Percentiles rank a stretch among this genome's conserved stretches.
Evolutionary conservation across 2,113 vertebrate genomes (phyloP).

Genomic region (Willisornis vidua): DNA sequence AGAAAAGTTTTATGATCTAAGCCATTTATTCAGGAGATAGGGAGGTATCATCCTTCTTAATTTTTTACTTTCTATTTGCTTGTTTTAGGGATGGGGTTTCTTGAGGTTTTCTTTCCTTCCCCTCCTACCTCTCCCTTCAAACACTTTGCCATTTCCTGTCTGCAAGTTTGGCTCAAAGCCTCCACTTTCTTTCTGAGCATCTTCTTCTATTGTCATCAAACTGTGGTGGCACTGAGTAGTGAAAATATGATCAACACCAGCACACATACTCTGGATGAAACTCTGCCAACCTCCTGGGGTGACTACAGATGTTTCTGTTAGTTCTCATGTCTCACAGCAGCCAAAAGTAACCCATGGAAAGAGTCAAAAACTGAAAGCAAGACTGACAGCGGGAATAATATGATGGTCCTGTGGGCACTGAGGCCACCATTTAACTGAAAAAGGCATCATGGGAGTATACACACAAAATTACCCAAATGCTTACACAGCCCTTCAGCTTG

Average conservation of each 20-base stretch:
- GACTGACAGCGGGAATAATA: neutral
- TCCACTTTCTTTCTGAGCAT: neutral
- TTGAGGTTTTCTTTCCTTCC: neutral
- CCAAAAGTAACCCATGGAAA: neutral
- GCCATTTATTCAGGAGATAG: neutral
- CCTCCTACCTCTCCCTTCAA: too few relatives aligned
- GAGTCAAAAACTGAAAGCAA: neutral
- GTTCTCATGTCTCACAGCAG: neutral
- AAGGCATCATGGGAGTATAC: neutral
- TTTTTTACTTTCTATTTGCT: neutral
- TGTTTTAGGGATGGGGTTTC: fast-evolving
- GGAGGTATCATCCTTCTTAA: neutral
- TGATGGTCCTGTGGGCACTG: neutral
- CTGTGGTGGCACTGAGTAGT: neutral
- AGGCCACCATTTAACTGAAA: neutral
- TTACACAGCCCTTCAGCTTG: neutral
- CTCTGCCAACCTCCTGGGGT: neutral
- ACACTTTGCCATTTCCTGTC: neutral
- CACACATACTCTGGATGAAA: neutral
- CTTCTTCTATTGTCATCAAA: neutral
- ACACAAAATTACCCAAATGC: neutral
- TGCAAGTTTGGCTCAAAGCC: neutral
- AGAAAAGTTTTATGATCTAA: neutral
- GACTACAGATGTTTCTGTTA: neutral
- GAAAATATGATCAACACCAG: neutral